Percentiles rank a stretch among this genome's conserved stretches.
phyloP scores from a whole-genome alignment of 1,140 invertebrate species.

The Bombus confusus region DNA sequence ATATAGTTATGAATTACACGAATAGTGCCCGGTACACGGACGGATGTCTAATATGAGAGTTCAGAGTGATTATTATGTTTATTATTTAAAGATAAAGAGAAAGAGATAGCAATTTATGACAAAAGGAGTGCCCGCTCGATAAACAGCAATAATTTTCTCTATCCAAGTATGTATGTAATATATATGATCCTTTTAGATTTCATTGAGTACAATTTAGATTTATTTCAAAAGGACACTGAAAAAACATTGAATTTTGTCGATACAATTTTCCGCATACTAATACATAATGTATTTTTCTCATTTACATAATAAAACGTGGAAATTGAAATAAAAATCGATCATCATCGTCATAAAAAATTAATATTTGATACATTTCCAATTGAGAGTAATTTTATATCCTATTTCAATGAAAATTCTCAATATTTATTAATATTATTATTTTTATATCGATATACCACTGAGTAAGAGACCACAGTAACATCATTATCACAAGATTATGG shows the following conservation, averaged over 20 bases:
- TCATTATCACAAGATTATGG: conserved; percentile 49
- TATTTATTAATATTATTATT: conserved; percentile 1
- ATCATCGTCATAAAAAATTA: conserved; percentile 2
- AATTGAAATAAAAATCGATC: conserved; percentile 16
- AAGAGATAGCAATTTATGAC: conserved; percentile 55
- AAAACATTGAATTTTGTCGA: conserved; percentile 30
- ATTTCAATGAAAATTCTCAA: conserved; percentile 26
- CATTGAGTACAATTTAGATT: conserved; percentile 28
- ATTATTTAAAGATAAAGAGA: conserved; percentile 54
- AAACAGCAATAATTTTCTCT: conserved; percentile 56
- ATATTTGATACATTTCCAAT: neutral
- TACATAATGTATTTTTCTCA: neutral
- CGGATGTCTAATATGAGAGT: conserved; percentile 65
- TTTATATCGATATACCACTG: conserved; percentile 37
- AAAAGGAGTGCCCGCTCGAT: conserved; percentile 56
- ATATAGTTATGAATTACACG: conserved; percentile 45
- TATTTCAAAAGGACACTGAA: conserved; percentile 33
- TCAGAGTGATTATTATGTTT: conserved; percentile 54
- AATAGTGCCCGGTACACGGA: conserved; percentile 68
- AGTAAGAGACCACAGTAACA: conserved; percentile 40
- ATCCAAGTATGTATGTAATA: neutral
- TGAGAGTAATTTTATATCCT: neutral
- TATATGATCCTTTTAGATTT: conserved; percentile 23
- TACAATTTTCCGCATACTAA: conserved; percentile 31
- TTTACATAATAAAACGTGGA: neutral